These are phyloP conservation scores for Odontamblyopus rebecca DNA, from an alignment of 2,797 vertebrate species.

Conservation along the genomic window DNA sequence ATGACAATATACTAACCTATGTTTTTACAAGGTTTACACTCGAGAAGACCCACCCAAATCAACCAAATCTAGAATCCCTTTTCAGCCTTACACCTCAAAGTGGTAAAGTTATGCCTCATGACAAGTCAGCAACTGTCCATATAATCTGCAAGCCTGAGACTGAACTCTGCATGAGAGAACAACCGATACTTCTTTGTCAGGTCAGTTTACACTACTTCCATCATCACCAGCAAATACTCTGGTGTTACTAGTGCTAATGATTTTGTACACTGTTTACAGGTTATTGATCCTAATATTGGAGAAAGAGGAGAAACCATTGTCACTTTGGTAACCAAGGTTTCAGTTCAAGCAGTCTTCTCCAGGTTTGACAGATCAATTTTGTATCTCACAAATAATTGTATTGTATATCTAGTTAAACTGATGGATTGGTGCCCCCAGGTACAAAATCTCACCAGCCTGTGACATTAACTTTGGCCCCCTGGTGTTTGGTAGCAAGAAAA, in stretches of 20 bases:
- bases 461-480: slow-evolving; percentile 84
- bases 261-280: slow-evolving; percentile 61
- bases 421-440: slow-evolving; percentile 66
- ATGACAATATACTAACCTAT: not conserved
- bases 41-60: slow-evolving; percentile 46
- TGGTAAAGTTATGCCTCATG: slow-evolving; percentile 69
- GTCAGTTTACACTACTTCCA: slow-evolving; percentile 57
- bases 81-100: slow-evolving; percentile 78
- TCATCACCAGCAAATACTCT: not conserved
- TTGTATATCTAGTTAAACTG: not conserved
- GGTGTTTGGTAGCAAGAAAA: slow-evolving; percentile 74
- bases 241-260: not conserved
- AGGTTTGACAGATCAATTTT: slow-evolving; percentile 47
- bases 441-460: slow-evolving; percentile 78
- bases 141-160: slow-evolving; percentile 76
- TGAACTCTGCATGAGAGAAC: slow-evolving; percentile 77
- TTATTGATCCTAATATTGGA: slow-evolving; percentile 80
- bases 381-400: not conserved
- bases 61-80: slow-evolving; percentile 67
- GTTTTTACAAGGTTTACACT: slow-evolving; percentile 79
- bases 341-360: slow-evolving; percentile 77
- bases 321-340: slow-evolving; percentile 79
- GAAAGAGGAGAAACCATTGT: slow-evolving; percentile 75
- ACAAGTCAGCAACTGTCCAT: slow-evolving; percentile 72
- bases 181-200: slow-evolving; percentile 83